Conservation (phyloP, 2,888 invertebrate species). For the Apantesis nais region DNA sequence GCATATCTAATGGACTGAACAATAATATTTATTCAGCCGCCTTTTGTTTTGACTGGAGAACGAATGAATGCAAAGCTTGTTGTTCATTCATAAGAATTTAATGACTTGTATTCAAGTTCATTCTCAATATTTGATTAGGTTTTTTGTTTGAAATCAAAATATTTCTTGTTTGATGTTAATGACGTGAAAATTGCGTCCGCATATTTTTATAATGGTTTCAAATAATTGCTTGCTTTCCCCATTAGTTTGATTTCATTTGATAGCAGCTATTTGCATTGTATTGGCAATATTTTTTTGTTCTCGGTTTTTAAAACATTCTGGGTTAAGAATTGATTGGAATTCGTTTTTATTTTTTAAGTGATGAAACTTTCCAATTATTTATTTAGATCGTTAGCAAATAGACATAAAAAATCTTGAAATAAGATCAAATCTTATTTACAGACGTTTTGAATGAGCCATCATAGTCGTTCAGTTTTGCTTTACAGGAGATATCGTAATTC, state of each 20-base stretch:
- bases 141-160: conserved; percentile 38
- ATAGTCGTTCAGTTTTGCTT: no score
- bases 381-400: background rate
- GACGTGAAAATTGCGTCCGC: conserved; percentile 43
- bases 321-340: conserved; percentile 6
- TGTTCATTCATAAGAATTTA: conserved; percentile 42
- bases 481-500: no score
- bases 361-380: background rate
- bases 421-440: no score
- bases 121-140: conserved; percentile 39
- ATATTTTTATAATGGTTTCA: conserved; percentile 39
- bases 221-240: conserved; percentile 44
- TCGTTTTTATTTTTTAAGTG: background rate
- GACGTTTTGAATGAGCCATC: no score
- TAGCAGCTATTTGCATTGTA: conserved; percentile 18
- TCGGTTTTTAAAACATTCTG: background rate
- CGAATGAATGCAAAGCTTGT: conserved; percentile 20
- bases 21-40: conserved; percentile 40
- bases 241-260: conserved; percentile 22
- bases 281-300: conserved; percentile 13
- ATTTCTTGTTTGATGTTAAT: conserved; percentile 42
- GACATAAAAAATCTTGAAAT: background rate
- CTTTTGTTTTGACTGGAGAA: conserved; percentile 44
- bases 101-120: conserved; percentile 37
- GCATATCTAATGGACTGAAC: conserved; percentile 17